phyloP scores from a whole-genome alignment of 2,888 invertebrate genomes.

The Apodemia zela region DNA sequence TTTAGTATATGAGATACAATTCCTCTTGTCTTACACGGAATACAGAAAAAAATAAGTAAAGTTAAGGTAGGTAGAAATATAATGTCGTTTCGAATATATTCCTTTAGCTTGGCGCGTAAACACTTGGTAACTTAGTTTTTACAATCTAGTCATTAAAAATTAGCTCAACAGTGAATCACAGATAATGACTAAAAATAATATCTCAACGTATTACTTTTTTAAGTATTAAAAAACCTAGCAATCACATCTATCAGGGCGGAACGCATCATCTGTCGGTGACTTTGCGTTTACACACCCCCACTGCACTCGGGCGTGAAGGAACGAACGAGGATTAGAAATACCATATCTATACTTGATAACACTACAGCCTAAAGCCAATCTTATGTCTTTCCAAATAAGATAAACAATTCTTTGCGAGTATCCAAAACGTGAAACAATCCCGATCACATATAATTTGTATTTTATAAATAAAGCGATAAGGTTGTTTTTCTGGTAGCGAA shows the following conservation, averaged over 20 bases:
- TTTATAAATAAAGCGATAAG: conserved; percentile 20
- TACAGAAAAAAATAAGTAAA: too few species aligned
- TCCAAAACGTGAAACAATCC: not conserved
- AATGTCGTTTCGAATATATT: too few species aligned
- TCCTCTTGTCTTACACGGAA: too few species aligned
- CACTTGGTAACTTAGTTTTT: too few species aligned
- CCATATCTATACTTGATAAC: conserved; percentile 35
- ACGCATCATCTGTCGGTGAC: conserved; percentile 66
- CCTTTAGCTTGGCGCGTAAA: too few species aligned
- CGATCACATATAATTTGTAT: conserved; percentile 16
- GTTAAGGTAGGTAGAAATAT: too few species aligned
- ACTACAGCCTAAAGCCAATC: not conserved
- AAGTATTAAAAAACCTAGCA: conserved; percentile 32
- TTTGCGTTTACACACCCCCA: conserved; percentile 53
- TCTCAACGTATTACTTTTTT: conserved; percentile 23
- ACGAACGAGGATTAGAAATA: conserved; percentile 52
- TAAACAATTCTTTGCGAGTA: conserved; percentile 26
- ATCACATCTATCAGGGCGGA: conserved; percentile 64
- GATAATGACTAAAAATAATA: not conserved
- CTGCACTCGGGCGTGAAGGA: conserved; percentile 61
- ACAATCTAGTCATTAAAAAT: too few species aligned
- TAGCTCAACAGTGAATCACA: too few species aligned
- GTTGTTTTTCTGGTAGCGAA: conserved; percentile 35
- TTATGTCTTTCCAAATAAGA: not conserved
- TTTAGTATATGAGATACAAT: too few species aligned